These are phyloP conservation scores for Chrysolina oricalcia DNA, from an alignment of 2,888 invertebrate species.

Conservation along the genomic window DNA sequence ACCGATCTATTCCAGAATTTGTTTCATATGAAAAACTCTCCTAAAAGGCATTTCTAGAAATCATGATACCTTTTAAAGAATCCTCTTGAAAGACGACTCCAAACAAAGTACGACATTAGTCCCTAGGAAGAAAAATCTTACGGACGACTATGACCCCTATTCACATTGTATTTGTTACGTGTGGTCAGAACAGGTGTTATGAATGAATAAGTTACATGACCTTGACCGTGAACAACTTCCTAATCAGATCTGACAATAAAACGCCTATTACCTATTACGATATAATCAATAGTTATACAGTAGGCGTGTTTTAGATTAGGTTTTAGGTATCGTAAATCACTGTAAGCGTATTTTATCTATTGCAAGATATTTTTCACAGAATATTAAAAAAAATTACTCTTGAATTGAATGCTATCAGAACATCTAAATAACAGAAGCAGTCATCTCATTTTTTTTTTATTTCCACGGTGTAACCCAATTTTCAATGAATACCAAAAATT, in stretches of 20 bases:
- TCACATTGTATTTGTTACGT: constrained; percentile 6
- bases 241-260: constrained; percentile 26
- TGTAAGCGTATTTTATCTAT: too few relatives aligned
- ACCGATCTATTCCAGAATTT: too few relatives aligned
- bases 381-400: background rate
- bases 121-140: background rate
- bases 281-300: background rate
- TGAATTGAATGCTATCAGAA: background rate
- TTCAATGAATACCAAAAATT: too few relatives aligned
- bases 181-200: constrained; percentile 8
- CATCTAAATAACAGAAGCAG: background rate
- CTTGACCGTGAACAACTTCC: constrained; percentile 29
- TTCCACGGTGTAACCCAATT: too few relatives aligned
- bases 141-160: constrained; percentile 1
- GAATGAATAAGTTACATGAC: constrained; percentile 21
- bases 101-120: background rate
- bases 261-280: constrained; percentile 11
- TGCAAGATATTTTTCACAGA: too few relatives aligned
- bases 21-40: too few relatives aligned
- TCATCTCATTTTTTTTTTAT: too few relatives aligned
- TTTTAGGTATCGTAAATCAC: too few relatives aligned
- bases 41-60: too few relatives aligned
- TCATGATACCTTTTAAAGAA: too few relatives aligned
- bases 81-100: too few relatives aligned
- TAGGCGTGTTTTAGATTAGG: background rate